Conservation (phyloP, 2,113 vertebrate genomes). For the human (Homo sapiens) region DNA sequence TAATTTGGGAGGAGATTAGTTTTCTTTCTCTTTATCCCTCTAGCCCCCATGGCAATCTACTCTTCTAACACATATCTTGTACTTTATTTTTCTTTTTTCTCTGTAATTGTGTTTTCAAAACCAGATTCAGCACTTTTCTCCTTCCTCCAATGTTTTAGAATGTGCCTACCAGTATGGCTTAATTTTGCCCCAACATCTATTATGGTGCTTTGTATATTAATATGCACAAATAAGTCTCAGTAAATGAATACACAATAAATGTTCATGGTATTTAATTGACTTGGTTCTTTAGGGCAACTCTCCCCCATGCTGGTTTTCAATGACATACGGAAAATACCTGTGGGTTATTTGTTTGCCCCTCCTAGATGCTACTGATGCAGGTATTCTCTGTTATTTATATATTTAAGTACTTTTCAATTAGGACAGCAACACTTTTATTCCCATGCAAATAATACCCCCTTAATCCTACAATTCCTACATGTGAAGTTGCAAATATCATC, state of each 20-base stretch:
- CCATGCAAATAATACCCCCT: neutral
- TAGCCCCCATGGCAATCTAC: neutral
- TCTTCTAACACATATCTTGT: neutral
- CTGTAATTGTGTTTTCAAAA: conserved; percentile 7
- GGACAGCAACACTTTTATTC: neutral
- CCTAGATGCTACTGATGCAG: neutral
- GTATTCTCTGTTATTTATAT: neutral
- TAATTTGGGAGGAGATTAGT: neutral
- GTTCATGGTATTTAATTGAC: neutral
- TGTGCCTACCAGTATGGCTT: neutral
- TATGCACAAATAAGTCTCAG: neutral
- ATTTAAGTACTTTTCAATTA: neutral
- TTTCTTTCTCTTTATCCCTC: neutral
- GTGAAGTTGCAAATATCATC: neutral
- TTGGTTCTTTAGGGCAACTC: neutral
- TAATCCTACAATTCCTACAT: neutral
- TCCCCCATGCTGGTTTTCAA: neutral
- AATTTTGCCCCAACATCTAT: conserved; percentile 26
- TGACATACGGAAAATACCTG: neutral
- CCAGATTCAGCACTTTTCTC: neutral
- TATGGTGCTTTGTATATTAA: neutral
- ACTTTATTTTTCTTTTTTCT: neutral
- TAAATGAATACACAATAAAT: neutral
- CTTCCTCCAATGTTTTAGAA: neutral
- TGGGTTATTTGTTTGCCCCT: neutral